phyloP scores from a whole-genome alignment of 2,797 vertebrate species.

The Dallia pectoralis region DNA sequence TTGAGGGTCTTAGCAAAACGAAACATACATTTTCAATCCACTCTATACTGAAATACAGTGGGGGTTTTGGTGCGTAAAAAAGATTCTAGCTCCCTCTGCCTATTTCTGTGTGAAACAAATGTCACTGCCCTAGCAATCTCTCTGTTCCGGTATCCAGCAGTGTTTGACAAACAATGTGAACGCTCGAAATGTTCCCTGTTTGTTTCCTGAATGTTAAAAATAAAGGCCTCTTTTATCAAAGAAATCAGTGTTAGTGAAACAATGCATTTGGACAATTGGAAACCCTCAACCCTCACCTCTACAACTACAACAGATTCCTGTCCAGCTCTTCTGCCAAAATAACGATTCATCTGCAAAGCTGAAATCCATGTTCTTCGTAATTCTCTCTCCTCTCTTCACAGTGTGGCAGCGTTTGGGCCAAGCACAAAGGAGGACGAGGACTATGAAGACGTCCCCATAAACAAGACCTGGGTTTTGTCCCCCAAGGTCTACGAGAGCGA shows the following conservation, averaged over 20 bases:
- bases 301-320: background rate
- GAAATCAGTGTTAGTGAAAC: background rate
- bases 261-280: background rate
- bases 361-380: background rate
- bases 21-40: too few relatives aligned
- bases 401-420: conserved; percentile 69
- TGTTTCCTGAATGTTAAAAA: background rate
- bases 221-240: background rate
- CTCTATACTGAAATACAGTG: too few relatives aligned
- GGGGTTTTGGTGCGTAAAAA: too few relatives aligned
- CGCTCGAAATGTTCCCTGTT: too few relatives aligned
- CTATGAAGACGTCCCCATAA: conserved; percentile 89
- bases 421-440: conserved; percentile 93
- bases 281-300: conserved; percentile 9
- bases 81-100: too few relatives aligned
- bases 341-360: background rate
- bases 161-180: too few relatives aligned
- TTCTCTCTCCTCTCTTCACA: conserved; percentile 32
- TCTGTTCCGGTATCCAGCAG: too few relatives aligned
- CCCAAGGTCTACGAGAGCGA: conserved; percentile 95
- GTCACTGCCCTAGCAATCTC: too few relatives aligned
- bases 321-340: conserved; percentile 12
- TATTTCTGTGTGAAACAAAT: too few relatives aligned
- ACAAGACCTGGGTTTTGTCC: conserved; percentile 96
- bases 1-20: too few relatives aligned